phyloP scores from a whole-genome alignment of 2,888 invertebrate species.

The Oeneis ivallda region DNA sequence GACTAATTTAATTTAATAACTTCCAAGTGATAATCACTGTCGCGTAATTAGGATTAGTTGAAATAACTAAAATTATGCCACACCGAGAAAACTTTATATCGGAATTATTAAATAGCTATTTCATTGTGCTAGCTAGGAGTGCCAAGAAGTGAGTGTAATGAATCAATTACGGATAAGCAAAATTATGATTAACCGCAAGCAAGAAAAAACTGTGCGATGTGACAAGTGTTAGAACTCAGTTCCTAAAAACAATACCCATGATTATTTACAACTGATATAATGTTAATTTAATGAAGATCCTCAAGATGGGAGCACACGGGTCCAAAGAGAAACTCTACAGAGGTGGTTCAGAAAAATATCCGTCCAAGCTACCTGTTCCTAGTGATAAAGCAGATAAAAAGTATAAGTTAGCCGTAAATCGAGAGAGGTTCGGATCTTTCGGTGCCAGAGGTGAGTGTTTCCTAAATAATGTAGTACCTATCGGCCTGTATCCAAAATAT shows the following conservation, averaged over 20 bases:
- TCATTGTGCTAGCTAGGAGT: constrained; percentile 5
- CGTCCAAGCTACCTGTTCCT: constrained; percentile 79
- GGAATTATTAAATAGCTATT: background rate
- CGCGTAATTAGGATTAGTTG: background rate
- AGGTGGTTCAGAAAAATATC: constrained; percentile 83
- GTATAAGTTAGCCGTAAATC: constrained; percentile 82
- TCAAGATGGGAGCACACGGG: constrained; percentile 88
- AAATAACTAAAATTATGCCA: constrained; percentile 51
- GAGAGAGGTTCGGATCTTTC: constrained; percentile 86
- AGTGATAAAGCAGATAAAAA: constrained; percentile 72
- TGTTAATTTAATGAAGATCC: constrained; percentile 66
- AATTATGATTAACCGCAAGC: constrained; percentile 20
- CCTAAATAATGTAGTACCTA: too few species aligned
- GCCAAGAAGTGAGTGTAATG: constrained; percentile 22
- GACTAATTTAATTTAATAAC: too few species aligned
- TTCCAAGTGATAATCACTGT: too few species aligned
- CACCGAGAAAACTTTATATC: constrained; percentile 24
- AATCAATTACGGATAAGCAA: constrained; percentile 12
- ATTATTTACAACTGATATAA: constrained; percentile 42
- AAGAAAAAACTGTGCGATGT: constrained; percentile 28
- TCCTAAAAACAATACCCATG: constrained; percentile 28
- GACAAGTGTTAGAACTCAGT: constrained; percentile 30
- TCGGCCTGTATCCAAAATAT: too few species aligned
- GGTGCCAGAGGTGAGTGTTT: constrained; percentile 83
- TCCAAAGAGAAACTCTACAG: constrained; percentile 88